A percentile compares a stretch with the other conserved stretches of the same genome.
Evolutionary conservation across 2,888 invertebrate species (phyloP).

Genomic region (Dynastes maya): DNA sequence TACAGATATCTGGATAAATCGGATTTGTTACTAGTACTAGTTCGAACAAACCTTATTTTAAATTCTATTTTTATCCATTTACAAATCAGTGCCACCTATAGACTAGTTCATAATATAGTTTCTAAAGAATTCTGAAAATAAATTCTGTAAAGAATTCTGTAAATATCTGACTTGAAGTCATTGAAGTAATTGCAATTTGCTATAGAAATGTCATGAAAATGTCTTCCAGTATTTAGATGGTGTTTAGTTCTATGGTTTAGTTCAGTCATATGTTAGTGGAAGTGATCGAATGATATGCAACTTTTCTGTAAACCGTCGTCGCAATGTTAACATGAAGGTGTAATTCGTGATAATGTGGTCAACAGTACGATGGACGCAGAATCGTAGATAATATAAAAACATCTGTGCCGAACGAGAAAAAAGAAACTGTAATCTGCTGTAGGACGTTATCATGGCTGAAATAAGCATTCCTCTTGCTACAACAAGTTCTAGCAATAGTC

Average conservation of each 20-base stretch:
- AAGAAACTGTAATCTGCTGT: not conserved
- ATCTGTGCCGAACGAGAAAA: not conserved
- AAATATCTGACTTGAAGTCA: too few species aligned
- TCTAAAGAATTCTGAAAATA: too few species aligned
- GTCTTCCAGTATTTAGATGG: constrained; percentile 36
- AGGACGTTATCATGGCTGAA: constrained; percentile 49
- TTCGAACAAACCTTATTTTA: too few species aligned
- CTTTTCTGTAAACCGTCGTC: not conserved
- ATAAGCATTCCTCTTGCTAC: constrained; percentile 48
- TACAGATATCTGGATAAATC: too few species aligned
- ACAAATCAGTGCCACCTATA: too few species aligned
- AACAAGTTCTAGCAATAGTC: constrained; percentile 65
- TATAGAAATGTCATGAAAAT: constrained; percentile 27
- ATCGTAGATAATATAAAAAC: not conserved
- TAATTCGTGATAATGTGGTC: not conserved
- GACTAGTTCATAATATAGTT: too few species aligned
- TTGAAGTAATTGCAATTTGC: not conserved
- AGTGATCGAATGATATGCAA: constrained; percentile 22
- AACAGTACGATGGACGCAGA: not conserved
- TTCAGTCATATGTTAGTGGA: constrained; percentile 29
- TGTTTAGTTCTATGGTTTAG: too few species aligned
- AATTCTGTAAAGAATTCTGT: too few species aligned
- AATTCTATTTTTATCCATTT: too few species aligned
- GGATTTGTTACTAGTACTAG: too few species aligned
- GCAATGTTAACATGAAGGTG: not conserved